Percentiles rank a stretch among this genome's conserved stretches.
Conservation (phyloP, 2,113 vertebrate species). For the Cyanocitta stelleri region DNA sequence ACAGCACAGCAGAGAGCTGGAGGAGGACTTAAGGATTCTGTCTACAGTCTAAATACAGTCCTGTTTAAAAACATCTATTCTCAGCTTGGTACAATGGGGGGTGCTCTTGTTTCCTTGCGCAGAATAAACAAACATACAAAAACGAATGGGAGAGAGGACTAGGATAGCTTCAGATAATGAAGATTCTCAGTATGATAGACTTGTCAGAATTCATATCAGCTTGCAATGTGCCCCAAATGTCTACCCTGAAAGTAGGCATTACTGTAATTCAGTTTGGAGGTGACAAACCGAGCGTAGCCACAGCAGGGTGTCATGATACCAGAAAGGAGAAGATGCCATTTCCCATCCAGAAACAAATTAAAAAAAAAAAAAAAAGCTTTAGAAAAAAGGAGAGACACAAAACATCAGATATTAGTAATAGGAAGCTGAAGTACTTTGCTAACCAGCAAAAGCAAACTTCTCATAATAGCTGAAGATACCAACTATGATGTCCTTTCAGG, state of each 20-base stretch:
- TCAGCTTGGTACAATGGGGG: background rate
- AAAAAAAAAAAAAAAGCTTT: background rate
- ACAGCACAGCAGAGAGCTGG: background rate
- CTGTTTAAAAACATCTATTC: background rate
- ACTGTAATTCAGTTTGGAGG: background rate
- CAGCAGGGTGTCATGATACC: background rate
- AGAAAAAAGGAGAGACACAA: background rate
- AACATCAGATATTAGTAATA: background rate
- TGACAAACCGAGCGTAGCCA: background rate
- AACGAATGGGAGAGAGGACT: background rate
- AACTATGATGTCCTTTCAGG: background rate
- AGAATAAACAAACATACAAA: background rate
- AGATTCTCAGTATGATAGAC: background rate
- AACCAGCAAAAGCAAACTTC: background rate
- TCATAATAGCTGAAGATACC: background rate
- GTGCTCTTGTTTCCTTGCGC: background rate
- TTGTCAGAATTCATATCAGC: background rate
- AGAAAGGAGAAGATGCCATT: background rate
- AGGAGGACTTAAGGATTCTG: background rate
- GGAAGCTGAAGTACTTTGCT: background rate
- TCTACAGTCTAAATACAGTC: background rate
- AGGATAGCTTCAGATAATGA: background rate
- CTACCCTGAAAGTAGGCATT: background rate
- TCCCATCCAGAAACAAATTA: background rate
- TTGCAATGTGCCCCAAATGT: background rate